Base-by-base conservation (phyloP, 2,888 invertebrate species). In the Hirtodrosophila alboralis region DNA sequence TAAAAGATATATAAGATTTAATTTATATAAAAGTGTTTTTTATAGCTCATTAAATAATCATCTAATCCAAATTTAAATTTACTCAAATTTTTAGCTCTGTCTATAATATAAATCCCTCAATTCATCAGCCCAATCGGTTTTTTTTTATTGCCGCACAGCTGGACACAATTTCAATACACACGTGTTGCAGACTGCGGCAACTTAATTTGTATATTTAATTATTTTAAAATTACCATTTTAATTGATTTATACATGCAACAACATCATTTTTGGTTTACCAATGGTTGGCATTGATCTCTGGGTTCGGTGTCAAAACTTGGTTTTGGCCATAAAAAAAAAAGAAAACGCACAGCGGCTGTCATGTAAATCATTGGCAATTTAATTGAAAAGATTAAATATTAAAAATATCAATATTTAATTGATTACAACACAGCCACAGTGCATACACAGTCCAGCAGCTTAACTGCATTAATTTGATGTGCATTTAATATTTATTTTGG, bases 321-420 rank as follows among this genome's bases (percentile, higher is more conserved):
- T n/a, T 49, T 62, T 70, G 33, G 31, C 37, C 48, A 51, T 38
- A 38, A 61, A 66, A 45, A n/a, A n/a, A n/a, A n/a, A n/a, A n/a
- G n/a, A n/a, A n/a, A 49, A 21, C 37, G 23, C 31, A 27, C 12
- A 30, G 44, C 30, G 45, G 31, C 47, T 18, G 31, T 38, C 45
- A 58, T 62, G 75, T 70, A 70, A 75, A 75, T 76, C 64, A 62
- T 66, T 64, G 43, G 43, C 61, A 84, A 75, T 84, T 84, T 81
- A 81, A 81, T 83, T 81, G 66, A 79, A 83, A 76, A 79, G 77
- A 84, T 83, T 84, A 75, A 84, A 84, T 75, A 83, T 84, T 72
- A 76, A 75, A 84, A 76, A 81, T 76, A 74, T 70, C 72, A 76
- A 81, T 84, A 79, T 79, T 76, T 77, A 69, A 77, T 79, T 76